Evolutionary conservation across 2,113 vertebrate genomes (phyloP).

Genomic region (Agelaius phoeniceus): DNA sequence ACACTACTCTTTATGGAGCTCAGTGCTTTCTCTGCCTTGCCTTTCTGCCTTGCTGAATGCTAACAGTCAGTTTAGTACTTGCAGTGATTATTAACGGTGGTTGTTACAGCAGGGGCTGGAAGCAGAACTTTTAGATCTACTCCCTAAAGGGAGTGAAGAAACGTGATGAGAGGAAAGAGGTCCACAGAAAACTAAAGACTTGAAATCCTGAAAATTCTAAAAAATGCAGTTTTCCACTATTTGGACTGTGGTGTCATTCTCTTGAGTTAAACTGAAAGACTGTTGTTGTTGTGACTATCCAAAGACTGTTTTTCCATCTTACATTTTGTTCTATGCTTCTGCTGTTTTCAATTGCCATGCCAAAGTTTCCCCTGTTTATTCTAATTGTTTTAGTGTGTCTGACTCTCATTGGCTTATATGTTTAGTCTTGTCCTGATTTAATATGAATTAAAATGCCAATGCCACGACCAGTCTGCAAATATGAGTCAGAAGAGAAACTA

Average conservation of each 20-base stretch:
- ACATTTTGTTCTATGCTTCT: constrained; percentile 44
- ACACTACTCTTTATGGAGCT: background rate
- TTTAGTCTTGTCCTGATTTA: constrained; percentile 66
- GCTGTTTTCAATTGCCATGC: constrained; percentile 53
- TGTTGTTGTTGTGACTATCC: constrained; percentile 25
- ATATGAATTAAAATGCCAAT: constrained; percentile 46
- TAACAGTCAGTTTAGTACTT: background rate
- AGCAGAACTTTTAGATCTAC: background rate
- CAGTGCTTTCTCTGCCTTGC: background rate
- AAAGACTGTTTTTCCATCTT: constrained; percentile 42
- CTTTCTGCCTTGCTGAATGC: background rate
- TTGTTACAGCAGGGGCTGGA: background rate
- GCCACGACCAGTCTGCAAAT: constrained; percentile 40
- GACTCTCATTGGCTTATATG: constrained; percentile 58
- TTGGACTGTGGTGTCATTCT: background rate
- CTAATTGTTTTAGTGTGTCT: constrained; percentile 58
- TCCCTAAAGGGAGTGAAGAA: background rate
- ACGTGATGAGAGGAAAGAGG: background rate
- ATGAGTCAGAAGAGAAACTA: constrained; percentile 51
- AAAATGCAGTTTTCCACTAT: background rate
- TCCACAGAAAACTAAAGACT: background rate
- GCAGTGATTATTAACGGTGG: background rate
- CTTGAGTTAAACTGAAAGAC: background rate
- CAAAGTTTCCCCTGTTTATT: constrained; percentile 61
- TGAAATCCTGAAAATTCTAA: background rate